phyloP scores from a whole-genome alignment of 2,113 vertebrate genomes.

The Leiothrix lutea region DNA sequence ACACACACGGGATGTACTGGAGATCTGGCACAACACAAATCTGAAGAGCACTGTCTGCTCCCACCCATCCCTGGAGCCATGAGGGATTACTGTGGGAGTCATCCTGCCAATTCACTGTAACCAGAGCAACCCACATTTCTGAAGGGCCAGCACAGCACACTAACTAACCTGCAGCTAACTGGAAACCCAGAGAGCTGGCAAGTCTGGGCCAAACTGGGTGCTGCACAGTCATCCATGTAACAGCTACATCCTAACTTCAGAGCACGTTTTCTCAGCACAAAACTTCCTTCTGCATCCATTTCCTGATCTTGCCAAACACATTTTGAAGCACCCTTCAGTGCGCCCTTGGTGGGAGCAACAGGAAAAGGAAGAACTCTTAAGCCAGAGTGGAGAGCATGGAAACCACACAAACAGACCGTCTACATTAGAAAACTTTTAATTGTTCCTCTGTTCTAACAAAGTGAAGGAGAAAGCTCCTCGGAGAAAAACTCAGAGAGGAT shows the following conservation, averaged over 20 bases:
- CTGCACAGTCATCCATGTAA: not conserved
- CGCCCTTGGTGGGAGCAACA: not conserved
- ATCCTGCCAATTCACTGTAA: not conserved
- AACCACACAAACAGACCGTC: not conserved
- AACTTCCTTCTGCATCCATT: not conserved
- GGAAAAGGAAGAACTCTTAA: not conserved
- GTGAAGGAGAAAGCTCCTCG: not conserved
- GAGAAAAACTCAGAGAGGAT: not conserved
- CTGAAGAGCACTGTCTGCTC: not conserved
- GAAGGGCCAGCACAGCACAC: not conserved
- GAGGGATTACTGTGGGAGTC: conserved; percentile 1
- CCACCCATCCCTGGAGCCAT: not conserved
- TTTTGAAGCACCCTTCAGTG: not conserved
- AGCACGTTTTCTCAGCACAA: not conserved
- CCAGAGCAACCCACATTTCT: not conserved
- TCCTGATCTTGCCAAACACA: not conserved
- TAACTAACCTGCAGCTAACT: not conserved
- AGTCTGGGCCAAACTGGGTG: not conserved
- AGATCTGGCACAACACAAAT: not conserved
- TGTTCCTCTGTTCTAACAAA: not conserved
- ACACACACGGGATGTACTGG: not conserved
- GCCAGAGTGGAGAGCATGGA: not conserved
- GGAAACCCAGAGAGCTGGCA: not conserved
- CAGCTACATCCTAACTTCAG: not conserved
- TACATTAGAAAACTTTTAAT: not conserved